Evolutionary conservation across 1,140 invertebrate genomes (phyloP).

Genomic region (Muscidifurax raptorellus): DNA sequence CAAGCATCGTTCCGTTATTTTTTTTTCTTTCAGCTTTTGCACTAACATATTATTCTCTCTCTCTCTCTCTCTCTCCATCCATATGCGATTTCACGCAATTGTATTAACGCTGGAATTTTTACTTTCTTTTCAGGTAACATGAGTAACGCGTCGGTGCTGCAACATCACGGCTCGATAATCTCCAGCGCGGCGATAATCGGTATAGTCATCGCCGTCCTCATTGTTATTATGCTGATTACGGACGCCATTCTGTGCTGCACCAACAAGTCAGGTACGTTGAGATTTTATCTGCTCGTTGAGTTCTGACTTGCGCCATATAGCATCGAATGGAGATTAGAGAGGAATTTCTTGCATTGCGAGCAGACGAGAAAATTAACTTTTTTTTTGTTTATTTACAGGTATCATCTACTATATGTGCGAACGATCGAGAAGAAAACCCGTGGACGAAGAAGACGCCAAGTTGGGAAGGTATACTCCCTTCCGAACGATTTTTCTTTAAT

Average conservation of each 20-base stretch:
- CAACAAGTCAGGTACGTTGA: conserved; percentile 73
- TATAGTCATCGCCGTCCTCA: conserved; percentile 83
- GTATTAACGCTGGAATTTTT: background rate
- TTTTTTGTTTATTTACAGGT: conserved; percentile 72
- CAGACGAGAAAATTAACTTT: no score
- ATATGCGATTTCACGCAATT: background rate
- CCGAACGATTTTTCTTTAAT: conserved; percentile 5
- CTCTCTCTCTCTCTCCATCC: background rate
- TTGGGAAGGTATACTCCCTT: conserved; percentile 82
- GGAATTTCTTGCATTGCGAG: background rate
- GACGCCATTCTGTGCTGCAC: conserved; percentile 86
- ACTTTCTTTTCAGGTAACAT: conserved; percentile 42
- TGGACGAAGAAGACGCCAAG: conserved; percentile 87
- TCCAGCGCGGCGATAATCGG: conserved; percentile 87
- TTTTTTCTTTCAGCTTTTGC: conserved; percentile 66
- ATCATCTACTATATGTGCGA: conserved; percentile 85
- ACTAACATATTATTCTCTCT: conserved; percentile 65
- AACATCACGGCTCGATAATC: conserved; percentile 78
- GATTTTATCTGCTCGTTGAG: background rate
- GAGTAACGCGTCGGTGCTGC: conserved; percentile 77
- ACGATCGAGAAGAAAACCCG: conserved; percentile 79
- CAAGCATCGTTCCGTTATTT: conserved; percentile 65
- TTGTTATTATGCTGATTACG: conserved; percentile 85
- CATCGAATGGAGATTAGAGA: background rate
- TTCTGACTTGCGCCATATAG: background rate